These are phyloP conservation scores for Meta bourneti DNA, from an alignment of 2,888 invertebrate genomes.

Conservation along the genomic window DNA sequence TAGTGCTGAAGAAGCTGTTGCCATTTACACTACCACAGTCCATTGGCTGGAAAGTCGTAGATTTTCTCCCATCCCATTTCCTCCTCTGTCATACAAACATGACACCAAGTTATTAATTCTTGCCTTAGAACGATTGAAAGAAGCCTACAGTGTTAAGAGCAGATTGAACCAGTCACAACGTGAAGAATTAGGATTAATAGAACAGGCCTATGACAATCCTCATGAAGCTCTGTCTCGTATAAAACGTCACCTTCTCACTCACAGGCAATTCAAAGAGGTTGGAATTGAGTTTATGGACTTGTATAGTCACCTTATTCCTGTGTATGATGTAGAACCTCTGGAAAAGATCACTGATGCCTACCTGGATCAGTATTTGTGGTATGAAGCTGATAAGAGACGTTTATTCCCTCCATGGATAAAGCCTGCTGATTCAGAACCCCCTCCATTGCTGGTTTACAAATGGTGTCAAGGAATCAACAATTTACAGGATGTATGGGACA, in stretches of 20 bases:
- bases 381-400: slow-evolving; percentile 98
- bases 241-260: slow-evolving; percentile 98
- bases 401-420: slow-evolving; percentile 99
- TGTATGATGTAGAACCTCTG: slow-evolving; percentile 99
- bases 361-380: slow-evolving; percentile 99
- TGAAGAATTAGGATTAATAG: slow-evolving; percentile 98
- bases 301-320: slow-evolving; percentile 98
- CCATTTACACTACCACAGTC: slow-evolving; percentile 99
- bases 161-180: slow-evolving; percentile 98
- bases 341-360: slow-evolving; percentile 99
- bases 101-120: slow-evolving; percentile 98
- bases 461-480: slow-evolving; percentile 99
- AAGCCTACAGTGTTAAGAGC: slow-evolving; percentile 98
- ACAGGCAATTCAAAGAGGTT: slow-evolving; percentile 98
- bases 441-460: slow-evolving; percentile 89
- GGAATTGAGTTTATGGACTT: slow-evolving; percentile 99
- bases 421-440: slow-evolving; percentile 98
- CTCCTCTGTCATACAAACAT: slow-evolving; percentile 99
- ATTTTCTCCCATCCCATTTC: slow-evolving; percentile 99
- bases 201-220: slow-evolving; percentile 99
- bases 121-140: slow-evolving; percentile 96
- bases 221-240: slow-evolving; percentile 99
- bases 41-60: slow-evolving; percentile 99
- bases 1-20: slow-evolving; percentile 99
- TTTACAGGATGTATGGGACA: slow-evolving; percentile 99